Percentiles rank a stretch among this genome's conserved stretches.
Evolutionary conservation across 2,888 invertebrate genomes (phyloP).

Genomic region (Megalurothrips usitatus): DNA sequence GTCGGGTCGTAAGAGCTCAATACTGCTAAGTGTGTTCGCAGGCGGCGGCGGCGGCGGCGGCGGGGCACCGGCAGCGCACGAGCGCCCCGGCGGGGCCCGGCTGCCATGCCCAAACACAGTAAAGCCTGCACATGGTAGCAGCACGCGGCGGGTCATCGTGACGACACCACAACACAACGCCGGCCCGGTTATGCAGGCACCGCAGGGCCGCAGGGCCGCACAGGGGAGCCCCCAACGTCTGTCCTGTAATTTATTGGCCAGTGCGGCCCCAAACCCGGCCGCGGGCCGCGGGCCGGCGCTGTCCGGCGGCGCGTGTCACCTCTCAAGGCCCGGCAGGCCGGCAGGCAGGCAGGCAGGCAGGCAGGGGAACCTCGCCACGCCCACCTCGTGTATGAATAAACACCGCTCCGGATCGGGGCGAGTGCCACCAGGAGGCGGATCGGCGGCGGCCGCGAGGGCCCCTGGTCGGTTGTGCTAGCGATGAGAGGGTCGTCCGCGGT

Average conservation of each 20-base stretch:
- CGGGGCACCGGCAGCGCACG: no score
- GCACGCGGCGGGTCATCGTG: no score
- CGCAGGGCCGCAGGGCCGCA: background rate
- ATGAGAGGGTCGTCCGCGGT: no score
- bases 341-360: no score
- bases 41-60: no score
- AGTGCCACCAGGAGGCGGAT: background rate
- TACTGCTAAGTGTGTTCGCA: no score
- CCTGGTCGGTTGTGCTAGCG: no score
- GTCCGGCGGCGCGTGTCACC: background rate
- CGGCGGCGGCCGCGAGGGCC: background rate
- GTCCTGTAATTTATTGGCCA: background rate
- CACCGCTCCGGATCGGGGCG: background rate
- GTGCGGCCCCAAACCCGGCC: background rate
- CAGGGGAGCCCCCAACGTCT: background rate
- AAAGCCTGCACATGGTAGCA: no score
- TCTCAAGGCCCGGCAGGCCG: background rate
- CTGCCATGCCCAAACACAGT: no score
- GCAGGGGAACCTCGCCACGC: background rate
- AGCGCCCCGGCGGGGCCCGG: no score
- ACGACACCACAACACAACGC: no score
- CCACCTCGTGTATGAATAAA: background rate
- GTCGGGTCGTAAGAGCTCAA: no score
- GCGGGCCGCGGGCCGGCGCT: background rate
- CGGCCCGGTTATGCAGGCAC: background rate